Evolutionary conservation across 2,113 vertebrate species (phyloP), one percentile per base, ranked within the genome.

Genomic region (Bujurquina vittata): DNA sequence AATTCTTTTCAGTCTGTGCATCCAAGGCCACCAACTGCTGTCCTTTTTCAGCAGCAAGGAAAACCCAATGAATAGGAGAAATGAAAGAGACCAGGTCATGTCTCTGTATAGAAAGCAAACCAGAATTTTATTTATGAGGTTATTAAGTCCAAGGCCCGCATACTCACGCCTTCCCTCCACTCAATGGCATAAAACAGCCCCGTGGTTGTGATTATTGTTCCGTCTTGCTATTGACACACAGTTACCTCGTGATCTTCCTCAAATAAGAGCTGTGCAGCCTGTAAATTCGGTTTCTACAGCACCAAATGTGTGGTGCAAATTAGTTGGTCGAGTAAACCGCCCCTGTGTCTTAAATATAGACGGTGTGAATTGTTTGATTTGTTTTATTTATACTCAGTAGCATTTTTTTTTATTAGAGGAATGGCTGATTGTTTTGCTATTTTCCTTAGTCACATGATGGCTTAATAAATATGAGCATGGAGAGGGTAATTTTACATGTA

Each of bases 1-100:
- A 62, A 84, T 91, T 88, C 57, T 78, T 87, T 86, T 88, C 72
- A 57, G 37, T 76, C 74, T 43, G 69, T 52, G 81, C 78, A 15
- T 67, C 81, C 87, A 91, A 94, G 86, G 90, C 92, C 92, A 92
- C 87, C 90, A 91, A 89, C 93, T 94, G 93, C 83, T 79, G 80
- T 91, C 82, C 67, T 43, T 58, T 84, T 65, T 77, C 49, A 67
- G 8, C 67, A 73, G 29, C 57, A 65, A 58, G 29, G 5, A 73
- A 74, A 75, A 65, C 82, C 33, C 43, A 78, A 83, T 80, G 84
- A 85, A 80, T 61, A 55, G 63, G 37, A 75, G 59, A 65, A 29
- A 52, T 40, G 40, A 79, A 83, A 77, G 46, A 26, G 84, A 56
- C 29, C 65, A 58, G 79, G 81, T 83, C 31, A 72, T 78, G 60